Base-by-base conservation (phyloP, 2,888 invertebrate genomes). In the Noctua janthe region DNA sequence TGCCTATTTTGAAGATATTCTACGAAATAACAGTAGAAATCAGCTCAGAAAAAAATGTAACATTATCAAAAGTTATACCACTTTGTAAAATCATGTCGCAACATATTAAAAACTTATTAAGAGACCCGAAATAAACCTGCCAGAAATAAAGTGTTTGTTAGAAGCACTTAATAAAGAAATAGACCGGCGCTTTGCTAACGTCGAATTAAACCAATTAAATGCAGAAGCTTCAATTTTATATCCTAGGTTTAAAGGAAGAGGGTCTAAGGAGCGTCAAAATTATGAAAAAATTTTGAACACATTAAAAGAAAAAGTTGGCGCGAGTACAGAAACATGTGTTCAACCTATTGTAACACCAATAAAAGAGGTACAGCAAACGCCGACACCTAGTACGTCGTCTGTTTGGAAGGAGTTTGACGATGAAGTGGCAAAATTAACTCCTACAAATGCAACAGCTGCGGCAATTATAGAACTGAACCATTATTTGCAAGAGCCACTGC, bases 11-110 rank as follows among this genome's bases (percentile, higher is more conserved):
- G 20, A 74, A 77, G n/a, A 56, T 77, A 2, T 84, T 84, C 56
- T 77, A 84, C 54, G 70, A 81, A 64, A 69, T 84, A 15, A 84
- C 80, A 1, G 71, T 47, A 62, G 84, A 84, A 66, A 71, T 82
- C 2, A 67, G 64, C 43, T 35, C 75, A 13, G 84, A 39, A 84
- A 56, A 74, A 43, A 43, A 43, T 43, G 43, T 43, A 8, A 43
- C 8, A 2, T 43, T 43, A 43, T 43, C 43, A 43, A 43, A 43
- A 43, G 43, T 43, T 43, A 43, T 43, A 43, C 43, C 43, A 8
- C 43, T 43, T 43, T 43, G 43, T 43, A 76, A 77, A 66, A 74
- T 74, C 6, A 74, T 74, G 1, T 51, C 49, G 3, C 49, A 71
- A 51, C 71, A 71, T 2, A 35, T 71, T 35, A 71, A 71, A 71